These are phyloP conservation scores for Heterodera filipjevi DNA, from an alignment of 2,888 invertebrate genomes.

Conservation along the genomic window DNA sequence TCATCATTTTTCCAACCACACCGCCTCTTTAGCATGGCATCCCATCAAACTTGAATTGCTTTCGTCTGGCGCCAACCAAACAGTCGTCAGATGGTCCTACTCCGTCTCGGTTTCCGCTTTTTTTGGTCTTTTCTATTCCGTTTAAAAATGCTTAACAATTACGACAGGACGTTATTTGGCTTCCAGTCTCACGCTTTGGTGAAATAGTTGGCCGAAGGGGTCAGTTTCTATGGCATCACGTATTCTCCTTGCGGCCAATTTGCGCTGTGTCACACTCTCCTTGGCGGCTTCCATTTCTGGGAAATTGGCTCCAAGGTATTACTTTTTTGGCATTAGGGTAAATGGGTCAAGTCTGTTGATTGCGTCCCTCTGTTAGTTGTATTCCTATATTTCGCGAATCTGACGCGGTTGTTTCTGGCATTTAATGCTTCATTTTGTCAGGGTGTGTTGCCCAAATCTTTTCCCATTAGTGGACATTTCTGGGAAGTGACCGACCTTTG, in stretches of 20 bases:
- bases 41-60: slow-evolving; percentile 35
- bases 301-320: slow-evolving; percentile 26
- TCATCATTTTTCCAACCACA: neutral
- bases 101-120: neutral
- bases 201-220: slow-evolving; percentile 58
- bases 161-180: neutral
- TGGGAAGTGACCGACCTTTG: slow-evolving; percentile 51
- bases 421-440: neutral
- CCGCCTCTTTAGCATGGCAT: neutral
- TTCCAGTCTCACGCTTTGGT: slow-evolving; percentile 47
- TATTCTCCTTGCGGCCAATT: slow-evolving; percentile 40
- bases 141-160: neutral
- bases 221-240: slow-evolving; percentile 56
- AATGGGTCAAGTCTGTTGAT: neutral
- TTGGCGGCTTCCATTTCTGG: slow-evolving; percentile 55
- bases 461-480: slow-evolving; percentile 51
- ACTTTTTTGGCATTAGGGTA: too few relatives aligned
- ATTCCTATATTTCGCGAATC: neutral
- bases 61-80: slow-evolving; percentile 59
- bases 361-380: neutral
- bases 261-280: slow-evolving; percentile 50
- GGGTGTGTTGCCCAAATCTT: neutral
- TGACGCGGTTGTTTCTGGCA: too few relatives aligned
- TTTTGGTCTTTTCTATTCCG: neutral
- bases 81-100: slow-evolving; percentile 53